These are phyloP conservation scores for Acrobasis repandana DNA, from an alignment of 2,888 invertebrate genomes.

Conservation along the genomic window DNA sequence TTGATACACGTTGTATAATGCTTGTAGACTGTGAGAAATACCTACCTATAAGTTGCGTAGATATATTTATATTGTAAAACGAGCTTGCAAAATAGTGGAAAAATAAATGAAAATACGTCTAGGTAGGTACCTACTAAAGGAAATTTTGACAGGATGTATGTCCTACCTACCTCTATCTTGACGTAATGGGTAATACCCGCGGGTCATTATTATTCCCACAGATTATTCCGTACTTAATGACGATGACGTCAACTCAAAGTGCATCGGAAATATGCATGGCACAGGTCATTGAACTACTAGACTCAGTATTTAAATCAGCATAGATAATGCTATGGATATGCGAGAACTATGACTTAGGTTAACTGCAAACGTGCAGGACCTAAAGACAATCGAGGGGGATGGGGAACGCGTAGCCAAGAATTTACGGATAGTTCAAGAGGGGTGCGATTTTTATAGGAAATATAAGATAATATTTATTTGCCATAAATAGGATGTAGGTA, in stretches of 20 bases:
- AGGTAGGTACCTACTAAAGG: neutral
- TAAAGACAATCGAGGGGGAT: neutral
- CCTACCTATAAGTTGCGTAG: neutral
- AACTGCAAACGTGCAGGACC: neutral
- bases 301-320: constrained; percentile 18
- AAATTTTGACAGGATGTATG: constrained; percentile 25
- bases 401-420: no score
- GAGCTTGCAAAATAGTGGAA: neutral
- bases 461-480: no score
- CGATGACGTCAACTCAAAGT: constrained; percentile 48
- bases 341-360: neutral
- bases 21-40: no score
- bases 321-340: neutral
- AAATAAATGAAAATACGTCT: neutral
- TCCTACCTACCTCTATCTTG: neutral
- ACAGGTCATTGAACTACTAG: constrained; percentile 49
- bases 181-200: constrained; percentile 26
- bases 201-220: constrained; percentile 56
- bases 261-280: constrained; percentile 45
- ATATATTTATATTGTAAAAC: neutral
- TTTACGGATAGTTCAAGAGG: no score
- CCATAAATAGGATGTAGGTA: no score
- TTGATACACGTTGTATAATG: no score
- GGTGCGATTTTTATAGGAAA: no score
- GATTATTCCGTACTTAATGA: constrained; percentile 46